phyloP scores from a whole-genome alignment of 2,888 invertebrate species.

The Margaritifera margaritifera region DNA sequence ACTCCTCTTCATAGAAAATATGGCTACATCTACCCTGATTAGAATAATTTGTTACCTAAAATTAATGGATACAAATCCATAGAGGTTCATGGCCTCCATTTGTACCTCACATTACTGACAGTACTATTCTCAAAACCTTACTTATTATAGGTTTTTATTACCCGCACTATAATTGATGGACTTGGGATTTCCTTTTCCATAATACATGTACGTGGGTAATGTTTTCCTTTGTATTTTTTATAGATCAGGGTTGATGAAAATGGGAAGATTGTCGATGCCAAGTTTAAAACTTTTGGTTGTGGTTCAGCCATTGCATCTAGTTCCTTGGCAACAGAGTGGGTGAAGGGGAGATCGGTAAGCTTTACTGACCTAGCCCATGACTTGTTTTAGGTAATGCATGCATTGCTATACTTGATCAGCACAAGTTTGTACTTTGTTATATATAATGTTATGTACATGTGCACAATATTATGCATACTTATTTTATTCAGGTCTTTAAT shows the following conservation, averaged over 20 bases:
- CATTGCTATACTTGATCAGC: too few species aligned
- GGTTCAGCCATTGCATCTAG: conserved; percentile 98
- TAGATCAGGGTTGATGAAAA: conserved; percentile 91
- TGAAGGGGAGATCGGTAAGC: conserved; percentile 89
- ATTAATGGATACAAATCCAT: too few species aligned
- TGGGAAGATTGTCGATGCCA: conserved; percentile 98
- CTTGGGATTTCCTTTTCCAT: not conserved
- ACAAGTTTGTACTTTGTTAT: too few species aligned
- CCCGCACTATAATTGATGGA: not conserved
- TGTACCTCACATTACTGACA: too few species aligned
- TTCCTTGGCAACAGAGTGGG: conserved; percentile 97
- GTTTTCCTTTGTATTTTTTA: conserved; percentile 14
- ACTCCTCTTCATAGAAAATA: too few species aligned
- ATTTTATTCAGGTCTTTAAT: too few species aligned
- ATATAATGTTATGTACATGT: too few species aligned
- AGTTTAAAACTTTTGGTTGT: conserved; percentile 99
- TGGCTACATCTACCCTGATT: too few species aligned
- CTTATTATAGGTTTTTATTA: not conserved
- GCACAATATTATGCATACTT: too few species aligned
- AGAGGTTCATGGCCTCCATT: too few species aligned
- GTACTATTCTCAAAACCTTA: not conserved
- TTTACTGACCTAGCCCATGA: not conserved
- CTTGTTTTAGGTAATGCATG: not conserved
- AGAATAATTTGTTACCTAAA: too few species aligned
- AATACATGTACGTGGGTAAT: not conserved